Evolutionary conservation across 2,113 vertebrate species (phyloP).

Genomic region (Myrmophylax atrothorax): DNA sequence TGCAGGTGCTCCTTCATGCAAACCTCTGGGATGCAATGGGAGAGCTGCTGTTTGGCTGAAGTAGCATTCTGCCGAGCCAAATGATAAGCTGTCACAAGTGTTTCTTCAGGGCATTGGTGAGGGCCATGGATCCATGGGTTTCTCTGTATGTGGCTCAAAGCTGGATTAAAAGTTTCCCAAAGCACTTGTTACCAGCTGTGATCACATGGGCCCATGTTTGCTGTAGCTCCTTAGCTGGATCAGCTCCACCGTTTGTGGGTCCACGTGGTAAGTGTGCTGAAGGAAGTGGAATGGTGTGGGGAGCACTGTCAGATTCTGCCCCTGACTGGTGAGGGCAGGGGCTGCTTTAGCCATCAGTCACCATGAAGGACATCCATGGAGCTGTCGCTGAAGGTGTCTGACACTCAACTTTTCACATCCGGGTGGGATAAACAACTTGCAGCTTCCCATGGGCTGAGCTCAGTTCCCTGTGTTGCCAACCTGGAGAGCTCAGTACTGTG

Average conservation of each 20-base stretch:
- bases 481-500: neutral
- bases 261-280: neutral
- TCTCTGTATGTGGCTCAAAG: neutral
- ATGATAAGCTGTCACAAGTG: neutral
- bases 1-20: neutral
- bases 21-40: neutral
- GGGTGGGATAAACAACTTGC: neutral
- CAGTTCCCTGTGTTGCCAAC: fast-evolving
- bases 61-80: neutral
- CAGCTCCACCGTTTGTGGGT: neutral
- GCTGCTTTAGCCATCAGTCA: neutral
- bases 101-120: neutral
- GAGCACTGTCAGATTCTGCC: neutral
- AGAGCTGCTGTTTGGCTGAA: neutral
- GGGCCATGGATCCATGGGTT: fast-evolving
- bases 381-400: neutral
- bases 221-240: neutral
- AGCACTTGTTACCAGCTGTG: fast-evolving
- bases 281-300: neutral
- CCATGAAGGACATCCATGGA: neutral
- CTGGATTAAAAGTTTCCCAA: neutral
- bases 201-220: neutral
- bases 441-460: neutral
- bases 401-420: neutral
- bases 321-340: neutral